Evolutionary conservation across 2,113 vertebrate genomes (phyloP).

Genomic region (Etia nguti): DNA sequence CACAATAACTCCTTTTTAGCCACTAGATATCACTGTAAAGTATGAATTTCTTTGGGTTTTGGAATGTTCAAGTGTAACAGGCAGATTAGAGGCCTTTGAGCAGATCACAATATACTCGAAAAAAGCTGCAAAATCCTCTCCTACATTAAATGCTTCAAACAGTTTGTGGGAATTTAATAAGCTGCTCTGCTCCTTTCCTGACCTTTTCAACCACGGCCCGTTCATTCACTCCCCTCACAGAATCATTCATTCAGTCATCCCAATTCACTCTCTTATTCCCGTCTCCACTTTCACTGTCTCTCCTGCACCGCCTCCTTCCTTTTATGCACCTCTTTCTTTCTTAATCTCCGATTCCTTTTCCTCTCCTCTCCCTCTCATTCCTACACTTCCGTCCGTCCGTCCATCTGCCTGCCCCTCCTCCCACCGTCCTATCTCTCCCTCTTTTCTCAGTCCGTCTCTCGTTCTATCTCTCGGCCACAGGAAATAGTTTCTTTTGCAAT

Average conservation of each 20-base stretch:
- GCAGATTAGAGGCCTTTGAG: background rate
- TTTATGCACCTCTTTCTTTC: conserved; percentile 11
- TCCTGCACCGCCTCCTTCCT: conserved; percentile 16
- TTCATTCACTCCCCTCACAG: conserved; percentile 27
- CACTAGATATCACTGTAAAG: background rate
- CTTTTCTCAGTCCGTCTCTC: conserved; percentile 41
- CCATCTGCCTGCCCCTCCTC: conserved; percentile 35
- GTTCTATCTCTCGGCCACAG: conserved; percentile 61
- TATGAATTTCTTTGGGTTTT: background rate
- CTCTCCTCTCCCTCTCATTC: conserved; percentile 35
- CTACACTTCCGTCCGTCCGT: conserved; percentile 17
- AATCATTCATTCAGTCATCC: conserved; percentile 39
- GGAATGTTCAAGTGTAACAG: background rate
- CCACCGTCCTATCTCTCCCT: conserved; percentile 23
- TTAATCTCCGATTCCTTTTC: conserved; percentile 39
- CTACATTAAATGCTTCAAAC: background rate
- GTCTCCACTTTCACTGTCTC: conserved; percentile 56
- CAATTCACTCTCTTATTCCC: conserved; percentile 33
- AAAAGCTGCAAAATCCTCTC: background rate
- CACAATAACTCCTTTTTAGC: background rate
- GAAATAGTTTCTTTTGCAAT: conserved; percentile 72
- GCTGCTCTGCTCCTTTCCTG: conserved; percentile 2
- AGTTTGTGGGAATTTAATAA: background rate
- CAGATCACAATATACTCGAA: background rate
- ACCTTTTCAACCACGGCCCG: conserved; percentile 42